Percentiles rank a stretch among this genome's conserved stretches.
Evolutionary conservation across 2,113 vertebrate species (phyloP).

Genomic region (Neomonachus schauinslandi): DNA sequence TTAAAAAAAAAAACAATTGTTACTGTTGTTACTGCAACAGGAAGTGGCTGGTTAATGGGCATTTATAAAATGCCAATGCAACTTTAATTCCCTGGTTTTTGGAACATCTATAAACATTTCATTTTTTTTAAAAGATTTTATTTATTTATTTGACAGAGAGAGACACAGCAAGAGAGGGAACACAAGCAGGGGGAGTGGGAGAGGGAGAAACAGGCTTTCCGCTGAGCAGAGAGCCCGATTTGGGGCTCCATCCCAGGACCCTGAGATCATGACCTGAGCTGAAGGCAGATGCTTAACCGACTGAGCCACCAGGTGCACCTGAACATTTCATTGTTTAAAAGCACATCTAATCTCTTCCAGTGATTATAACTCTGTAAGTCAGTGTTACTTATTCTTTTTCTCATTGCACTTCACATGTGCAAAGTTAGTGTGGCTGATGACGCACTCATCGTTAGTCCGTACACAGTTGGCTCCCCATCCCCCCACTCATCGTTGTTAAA

Average conservation of each 20-base stretch:
- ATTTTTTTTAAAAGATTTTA: not conserved
- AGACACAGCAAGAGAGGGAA: not conserved
- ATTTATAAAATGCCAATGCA: not conserved
- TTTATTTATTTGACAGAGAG: not conserved
- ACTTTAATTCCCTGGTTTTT: not conserved
- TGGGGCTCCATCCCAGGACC: fast-evolving
- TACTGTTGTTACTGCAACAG: not conserved
- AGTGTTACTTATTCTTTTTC: not conserved
- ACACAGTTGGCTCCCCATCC: not conserved
- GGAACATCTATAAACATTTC: not conserved
- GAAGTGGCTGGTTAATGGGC: not conserved
- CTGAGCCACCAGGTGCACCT: not conserved
- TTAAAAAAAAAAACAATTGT: not conserved
- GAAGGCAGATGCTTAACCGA: not conserved
- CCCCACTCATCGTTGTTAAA: not conserved
- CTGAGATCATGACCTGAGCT: not conserved
- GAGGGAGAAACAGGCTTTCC: not conserved
- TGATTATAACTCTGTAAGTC: not conserved
- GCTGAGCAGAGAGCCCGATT: not conserved
- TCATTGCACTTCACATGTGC: not conserved
- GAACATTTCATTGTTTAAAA: not conserved
- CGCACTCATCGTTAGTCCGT: not conserved
- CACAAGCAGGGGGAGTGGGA: not conserved
- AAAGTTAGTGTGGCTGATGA: not conserved
- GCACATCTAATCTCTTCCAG: not conserved